Evolutionary conservation across 1,140 invertebrate genomes (phyloP).

Genomic region (Drosophila sp.): DNA sequence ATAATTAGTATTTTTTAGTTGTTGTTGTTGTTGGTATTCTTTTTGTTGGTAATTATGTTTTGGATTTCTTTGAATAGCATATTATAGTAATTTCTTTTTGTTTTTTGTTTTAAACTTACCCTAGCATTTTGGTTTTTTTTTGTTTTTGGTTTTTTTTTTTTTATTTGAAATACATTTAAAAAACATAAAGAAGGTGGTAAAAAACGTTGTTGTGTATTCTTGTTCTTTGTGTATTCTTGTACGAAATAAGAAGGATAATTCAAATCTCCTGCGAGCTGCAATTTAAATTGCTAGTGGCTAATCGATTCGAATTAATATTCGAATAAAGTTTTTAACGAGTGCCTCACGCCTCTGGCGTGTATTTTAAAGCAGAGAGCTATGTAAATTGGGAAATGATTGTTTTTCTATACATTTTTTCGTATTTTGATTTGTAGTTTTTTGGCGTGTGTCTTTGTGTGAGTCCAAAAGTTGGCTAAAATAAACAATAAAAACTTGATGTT

Average conservation of each 20-base stretch:
- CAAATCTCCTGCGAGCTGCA: constrained; percentile 73
- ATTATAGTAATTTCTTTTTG: constrained; percentile 68
- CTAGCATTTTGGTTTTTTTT: constrained; percentile 51
- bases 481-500: constrained; percentile 24
- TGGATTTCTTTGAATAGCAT: constrained; percentile 82
- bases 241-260: constrained; percentile 49
- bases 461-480: constrained; percentile 51
- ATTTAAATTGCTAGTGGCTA: constrained; percentile 69
- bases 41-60: constrained; percentile 79
- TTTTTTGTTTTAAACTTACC: constrained; percentile 47
- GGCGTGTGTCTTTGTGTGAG: constrained; percentile 10
- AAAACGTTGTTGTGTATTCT: constrained; percentile 52
- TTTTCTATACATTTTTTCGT: background rate
- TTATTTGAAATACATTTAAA: constrained; percentile 66
- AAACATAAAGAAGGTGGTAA: constrained; percentile 63
- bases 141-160: constrained; percentile 39
- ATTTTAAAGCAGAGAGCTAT: constrained; percentile 34
- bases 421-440: background rate
- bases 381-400: constrained; percentile 48
- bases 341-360: constrained; percentile 20
- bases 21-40: constrained; percentile 46
- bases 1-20: constrained; percentile 81
- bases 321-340: constrained; percentile 37
- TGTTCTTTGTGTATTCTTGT: constrained; percentile 60
- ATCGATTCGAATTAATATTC: constrained; percentile 57